These are phyloP conservation scores for Sorex araneus DNA, from an alignment of 2,113 vertebrate genomes.

Conservation along the genomic window DNA sequence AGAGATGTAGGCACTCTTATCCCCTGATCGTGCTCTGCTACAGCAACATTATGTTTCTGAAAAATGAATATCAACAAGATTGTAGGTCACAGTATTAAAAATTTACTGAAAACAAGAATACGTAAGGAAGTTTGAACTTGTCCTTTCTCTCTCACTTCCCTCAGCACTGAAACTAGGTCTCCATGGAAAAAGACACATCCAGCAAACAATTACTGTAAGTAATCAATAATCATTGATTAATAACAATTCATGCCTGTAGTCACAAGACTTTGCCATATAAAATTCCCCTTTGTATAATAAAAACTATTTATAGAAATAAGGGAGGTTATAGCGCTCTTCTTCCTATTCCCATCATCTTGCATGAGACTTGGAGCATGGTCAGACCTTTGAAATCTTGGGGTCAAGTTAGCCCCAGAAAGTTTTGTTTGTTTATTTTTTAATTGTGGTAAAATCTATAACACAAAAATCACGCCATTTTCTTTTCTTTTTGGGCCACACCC, in stretches of 20 bases:
- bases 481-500: too few species aligned
- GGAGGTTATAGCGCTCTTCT: neutral
- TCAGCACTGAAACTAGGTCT: neutral
- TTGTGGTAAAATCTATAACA: neutral
- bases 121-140: neutral
- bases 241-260: neutral
- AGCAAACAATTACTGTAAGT: neutral
- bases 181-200: neutral
- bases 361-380: neutral
- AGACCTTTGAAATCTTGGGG: neutral
- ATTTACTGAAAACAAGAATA: neutral
- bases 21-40: too few species aligned
- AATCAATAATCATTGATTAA: constrained; percentile 3
- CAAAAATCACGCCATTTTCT: too few species aligned
- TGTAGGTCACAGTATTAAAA: neutral
- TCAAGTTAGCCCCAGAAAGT: too few species aligned
- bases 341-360: neutral
- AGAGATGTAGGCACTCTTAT: too few species aligned
- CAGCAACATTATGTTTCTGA: too few species aligned
- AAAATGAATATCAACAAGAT: too few species aligned
- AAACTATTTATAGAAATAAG: neutral
- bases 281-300: neutral
- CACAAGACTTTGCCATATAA: neutral
- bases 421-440: neutral
- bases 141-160: neutral